Evolutionary conservation across 92 coral and sea anemone genomes (phyloP).

Genomic region (Phenganax stokvisi): DNA sequence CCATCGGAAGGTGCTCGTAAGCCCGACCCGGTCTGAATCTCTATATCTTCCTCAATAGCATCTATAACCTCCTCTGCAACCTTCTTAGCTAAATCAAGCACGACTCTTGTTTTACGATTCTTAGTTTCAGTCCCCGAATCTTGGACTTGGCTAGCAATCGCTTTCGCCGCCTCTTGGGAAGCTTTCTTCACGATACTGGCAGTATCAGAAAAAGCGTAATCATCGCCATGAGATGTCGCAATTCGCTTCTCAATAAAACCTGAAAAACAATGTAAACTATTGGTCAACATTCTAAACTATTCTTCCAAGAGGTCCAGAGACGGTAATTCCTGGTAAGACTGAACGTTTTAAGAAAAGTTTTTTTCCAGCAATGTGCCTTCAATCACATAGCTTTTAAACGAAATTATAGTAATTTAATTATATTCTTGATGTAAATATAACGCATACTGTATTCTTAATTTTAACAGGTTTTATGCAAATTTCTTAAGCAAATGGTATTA

Average conservation of each 20-base stretch:
- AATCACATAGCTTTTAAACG: too few relatives aligned
- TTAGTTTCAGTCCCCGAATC: conserved; percentile 5
- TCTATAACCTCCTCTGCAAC: conserved; percentile 25
- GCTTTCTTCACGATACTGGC: conserved; percentile 29
- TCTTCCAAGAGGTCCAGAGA: too few relatives aligned
- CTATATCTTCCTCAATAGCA: conserved; percentile 10
- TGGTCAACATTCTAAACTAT: too few relatives aligned
- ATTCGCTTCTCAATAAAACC: conserved; percentile 24
- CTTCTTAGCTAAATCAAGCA: conserved; percentile 14
- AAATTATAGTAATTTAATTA: too few relatives aligned
- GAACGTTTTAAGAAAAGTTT: too few relatives aligned
- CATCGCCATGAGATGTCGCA: conserved; percentile 10
- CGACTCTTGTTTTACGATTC: conserved; percentile 10
- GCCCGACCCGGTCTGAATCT: conserved; percentile 25
- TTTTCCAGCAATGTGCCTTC: too few relatives aligned
- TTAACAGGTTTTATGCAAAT: too few relatives aligned
- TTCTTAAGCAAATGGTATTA: too few relatives aligned
- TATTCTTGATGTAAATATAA: too few relatives aligned
- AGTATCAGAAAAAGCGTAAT: conserved; percentile 31
- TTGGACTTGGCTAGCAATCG: conserved; percentile 13
- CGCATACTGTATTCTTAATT: too few relatives aligned
- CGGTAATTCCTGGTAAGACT: too few relatives aligned
- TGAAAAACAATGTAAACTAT: too few relatives aligned
- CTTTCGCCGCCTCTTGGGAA: conserved; percentile 28
- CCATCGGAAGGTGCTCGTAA: conserved; percentile 23